Evolutionary conservation across 2,888 invertebrate genomes (phyloP).

Genomic region (Balanococcus diminutus): DNA sequence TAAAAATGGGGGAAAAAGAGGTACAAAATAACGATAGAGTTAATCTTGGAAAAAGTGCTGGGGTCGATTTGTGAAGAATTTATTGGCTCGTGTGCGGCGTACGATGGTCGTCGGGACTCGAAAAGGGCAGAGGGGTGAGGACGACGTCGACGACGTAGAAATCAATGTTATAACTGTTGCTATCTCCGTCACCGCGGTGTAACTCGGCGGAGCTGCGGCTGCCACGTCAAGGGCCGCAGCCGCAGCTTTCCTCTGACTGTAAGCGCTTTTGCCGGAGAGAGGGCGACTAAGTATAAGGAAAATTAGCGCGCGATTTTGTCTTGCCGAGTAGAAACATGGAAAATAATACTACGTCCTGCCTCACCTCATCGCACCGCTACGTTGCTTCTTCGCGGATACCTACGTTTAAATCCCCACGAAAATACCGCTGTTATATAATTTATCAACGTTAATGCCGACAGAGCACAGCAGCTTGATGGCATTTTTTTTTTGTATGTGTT

Average conservation of each 20-base stretch:
- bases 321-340: background rate
- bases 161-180: conserved; percentile 40
- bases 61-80: conserved; percentile 42
- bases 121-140: background rate
- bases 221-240: background rate
- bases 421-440: conserved; percentile 27
- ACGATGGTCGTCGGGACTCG: too few species aligned
- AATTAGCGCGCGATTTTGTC: conserved; percentile 19
- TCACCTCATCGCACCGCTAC: background rate
- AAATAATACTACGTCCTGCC: background rate
- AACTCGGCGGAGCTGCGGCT: background rate
- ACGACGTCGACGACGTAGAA: background rate
- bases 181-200: background rate
- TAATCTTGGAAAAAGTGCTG: conserved; percentile 30
- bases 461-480: background rate
- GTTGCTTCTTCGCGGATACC: background rate
- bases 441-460: conserved; percentile 36
- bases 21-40: conserved; percentile 33
- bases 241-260: background rate
- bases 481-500: background rate
- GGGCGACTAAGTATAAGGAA: background rate
- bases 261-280: background rate
- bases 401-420: background rate
- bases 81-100: conserved; percentile 9
- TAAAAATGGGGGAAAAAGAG: background rate